Evolutionary conservation across 2,113 vertebrate genomes (phyloP), one percentile per base, ranked within the genome.

Genomic region (Halichoeres trimaculatus): DNA sequence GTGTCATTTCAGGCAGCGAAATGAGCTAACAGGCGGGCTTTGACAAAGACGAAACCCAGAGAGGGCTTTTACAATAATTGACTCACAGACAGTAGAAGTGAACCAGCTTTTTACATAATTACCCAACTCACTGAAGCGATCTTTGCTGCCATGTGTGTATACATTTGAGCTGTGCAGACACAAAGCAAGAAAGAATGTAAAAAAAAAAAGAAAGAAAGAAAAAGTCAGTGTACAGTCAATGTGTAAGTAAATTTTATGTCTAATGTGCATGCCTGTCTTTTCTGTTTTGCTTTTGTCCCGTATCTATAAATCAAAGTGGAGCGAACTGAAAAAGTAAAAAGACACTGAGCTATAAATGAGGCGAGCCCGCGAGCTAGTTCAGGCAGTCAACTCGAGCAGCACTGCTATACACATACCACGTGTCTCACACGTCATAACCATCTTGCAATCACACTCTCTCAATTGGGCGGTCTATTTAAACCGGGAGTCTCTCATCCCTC

Each of bases 21-120:
- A 85, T 78, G 47, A 68, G 60, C 66, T 51, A 51, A 75, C 68
- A 61, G 35, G 59, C 70, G 41, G 23, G 59, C 54, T 58, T 77
- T 57, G 57, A 5, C 7, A 6, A 19, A 45, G 7, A 19, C 0
- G 14, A 45, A 45, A 16, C 5, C 1, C 14, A 50, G 54, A 53
- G 48, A 62, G 41, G 61, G 62, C 77, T 76, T 85, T 81, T 64
- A 76, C 57, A 47, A 67, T 40, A 68, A 67, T 78, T 79, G n/a
- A 66, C 57, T 72, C 41, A 78, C 80, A 82, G 70, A 50, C 66
- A 76, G 50, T 52, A 41, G 34, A 58, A 83, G 67, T 1, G 17
- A 45, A 45, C 12, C 16, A 6, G 43, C 43, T 45, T 45, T 45
- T 19, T 17, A 45, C 16, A 45, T 45, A 45, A 45, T 45, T 16